Evolutionary conservation across 2,797 vertebrate species (phyloP).

Genomic region (Pangasius larnaudii): DNA sequence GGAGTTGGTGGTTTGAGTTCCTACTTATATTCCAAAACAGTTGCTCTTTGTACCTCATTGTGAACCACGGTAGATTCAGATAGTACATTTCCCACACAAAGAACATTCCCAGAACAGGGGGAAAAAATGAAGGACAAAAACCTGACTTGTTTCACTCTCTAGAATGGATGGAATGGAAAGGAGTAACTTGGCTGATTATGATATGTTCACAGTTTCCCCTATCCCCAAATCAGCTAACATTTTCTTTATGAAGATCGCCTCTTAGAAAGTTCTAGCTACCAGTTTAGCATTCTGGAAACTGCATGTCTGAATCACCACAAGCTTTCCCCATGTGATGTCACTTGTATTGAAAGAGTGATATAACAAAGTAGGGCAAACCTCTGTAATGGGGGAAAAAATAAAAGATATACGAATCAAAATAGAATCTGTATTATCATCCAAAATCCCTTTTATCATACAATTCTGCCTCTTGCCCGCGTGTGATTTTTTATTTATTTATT

Average conservation of each 20-base stretch:
- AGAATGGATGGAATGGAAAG: neutral
- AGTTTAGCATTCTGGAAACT: neutral
- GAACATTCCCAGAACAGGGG: neutral
- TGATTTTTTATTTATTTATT: too few relatives aligned
- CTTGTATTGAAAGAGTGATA: neutral
- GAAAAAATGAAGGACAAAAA: neutral
- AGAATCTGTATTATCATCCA: too few relatives aligned
- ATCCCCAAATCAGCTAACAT: neutral
- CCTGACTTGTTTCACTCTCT: neutral
- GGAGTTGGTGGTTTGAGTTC: neutral
- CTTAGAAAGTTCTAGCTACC: neutral
- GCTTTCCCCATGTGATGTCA: neutral
- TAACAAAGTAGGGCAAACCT: neutral
- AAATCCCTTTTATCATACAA: too few relatives aligned
- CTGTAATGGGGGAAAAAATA: too few relatives aligned
- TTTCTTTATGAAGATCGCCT: neutral
- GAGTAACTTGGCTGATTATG: neutral
- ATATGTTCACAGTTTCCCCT: neutral
- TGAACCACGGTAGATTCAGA: neutral
- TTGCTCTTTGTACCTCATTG: constrained; percentile 41
- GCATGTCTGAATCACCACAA: neutral
- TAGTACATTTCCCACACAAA: neutral
- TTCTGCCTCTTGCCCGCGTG: too few relatives aligned
- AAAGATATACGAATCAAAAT: too few relatives aligned
- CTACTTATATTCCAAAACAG: neutral